Conservation (phyloP, 1,140 invertebrate genomes). For the Drosophila repleta region DNA sequence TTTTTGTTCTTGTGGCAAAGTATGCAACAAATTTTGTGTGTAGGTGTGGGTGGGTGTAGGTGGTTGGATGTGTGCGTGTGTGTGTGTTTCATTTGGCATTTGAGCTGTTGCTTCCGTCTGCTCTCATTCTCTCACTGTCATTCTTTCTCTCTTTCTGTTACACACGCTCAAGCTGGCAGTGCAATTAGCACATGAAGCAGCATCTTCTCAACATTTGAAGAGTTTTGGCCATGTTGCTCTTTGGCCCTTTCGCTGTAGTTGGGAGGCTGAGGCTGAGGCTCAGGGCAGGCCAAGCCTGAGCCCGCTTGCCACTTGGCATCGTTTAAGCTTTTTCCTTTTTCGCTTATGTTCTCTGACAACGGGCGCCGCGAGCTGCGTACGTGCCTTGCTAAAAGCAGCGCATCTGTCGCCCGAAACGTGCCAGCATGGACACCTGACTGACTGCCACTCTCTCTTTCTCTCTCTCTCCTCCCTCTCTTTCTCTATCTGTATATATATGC, state of each 20-base stretch:
- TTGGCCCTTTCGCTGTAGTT: conserved; percentile 32
- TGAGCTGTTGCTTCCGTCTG: conserved; percentile 27
- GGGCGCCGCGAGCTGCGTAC: conserved; percentile 36
- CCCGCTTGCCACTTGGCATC: conserved; percentile 73
- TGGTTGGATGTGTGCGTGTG: conserved; percentile 26
- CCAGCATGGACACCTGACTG: conserved; percentile 27
- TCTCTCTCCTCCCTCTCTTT: conserved; percentile 16
- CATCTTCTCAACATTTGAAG: conserved; percentile 73
- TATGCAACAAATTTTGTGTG: conserved; percentile 61
- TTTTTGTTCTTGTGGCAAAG: conserved; percentile 51
- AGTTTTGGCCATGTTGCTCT: conserved; percentile 53
- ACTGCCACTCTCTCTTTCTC: background rate
- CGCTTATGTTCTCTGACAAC: conserved; percentile 33
- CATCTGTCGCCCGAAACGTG: conserved; percentile 45
- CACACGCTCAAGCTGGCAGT: conserved; percentile 63
- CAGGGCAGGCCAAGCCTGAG: conserved; percentile 10
- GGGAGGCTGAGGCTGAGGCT: conserved; percentile 26
- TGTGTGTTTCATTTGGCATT: conserved; percentile 7
- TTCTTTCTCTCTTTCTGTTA: conserved; percentile 13
- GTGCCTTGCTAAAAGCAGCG: conserved; percentile 48
- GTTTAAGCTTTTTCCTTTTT: conserved; percentile 61
- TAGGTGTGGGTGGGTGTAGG: background rate
- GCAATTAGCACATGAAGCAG: conserved; percentile 82
- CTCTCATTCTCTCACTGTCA: conserved; percentile 18
- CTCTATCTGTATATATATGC: background rate